phyloP scores from a whole-genome alignment of 2,797 vertebrate species.

The Pteropus rufus region DNA sequence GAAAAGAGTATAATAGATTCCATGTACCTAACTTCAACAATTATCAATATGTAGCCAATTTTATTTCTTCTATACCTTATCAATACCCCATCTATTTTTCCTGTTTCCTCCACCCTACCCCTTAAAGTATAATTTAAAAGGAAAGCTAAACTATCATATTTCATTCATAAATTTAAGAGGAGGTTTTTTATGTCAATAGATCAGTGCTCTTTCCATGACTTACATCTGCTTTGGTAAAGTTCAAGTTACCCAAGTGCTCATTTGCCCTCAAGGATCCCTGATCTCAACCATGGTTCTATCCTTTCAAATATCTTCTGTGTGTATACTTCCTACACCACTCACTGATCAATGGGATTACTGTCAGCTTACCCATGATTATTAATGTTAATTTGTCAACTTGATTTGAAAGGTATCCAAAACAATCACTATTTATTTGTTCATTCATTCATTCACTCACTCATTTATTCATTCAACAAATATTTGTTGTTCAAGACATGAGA shows the following conservation, averaged over 20 bases:
- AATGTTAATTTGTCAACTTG: not conserved
- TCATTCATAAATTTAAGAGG: not conserved
- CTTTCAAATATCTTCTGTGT: not conserved
- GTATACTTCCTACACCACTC: not conserved
- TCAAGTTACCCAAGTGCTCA: not conserved
- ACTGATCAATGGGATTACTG: not conserved
- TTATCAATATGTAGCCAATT: not conserved
- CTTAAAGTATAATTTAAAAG: constrained; percentile 15
- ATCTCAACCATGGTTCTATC: not conserved
- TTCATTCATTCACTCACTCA: not conserved
- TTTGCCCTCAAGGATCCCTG: not conserved
- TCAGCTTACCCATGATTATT: not conserved
- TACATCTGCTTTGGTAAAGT: constrained; percentile 6
- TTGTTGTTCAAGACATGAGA: not conserved
- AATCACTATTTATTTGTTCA: not conserved
- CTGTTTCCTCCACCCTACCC: not conserved
- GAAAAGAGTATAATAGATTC: not conserved
- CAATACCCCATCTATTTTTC: not conserved
- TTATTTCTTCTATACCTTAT: not conserved
- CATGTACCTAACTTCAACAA: not conserved
- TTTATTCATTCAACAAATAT: not conserved
- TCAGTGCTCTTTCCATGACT: not conserved
- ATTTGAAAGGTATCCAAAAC: not conserved
- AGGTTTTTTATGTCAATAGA: not conserved
- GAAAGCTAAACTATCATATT: not conserved